Evolutionary conservation across 2,797 vertebrate genomes (phyloP), one percentile per base, ranked within the genome.

Genomic region (Lithobates sylvaticus): DNA sequence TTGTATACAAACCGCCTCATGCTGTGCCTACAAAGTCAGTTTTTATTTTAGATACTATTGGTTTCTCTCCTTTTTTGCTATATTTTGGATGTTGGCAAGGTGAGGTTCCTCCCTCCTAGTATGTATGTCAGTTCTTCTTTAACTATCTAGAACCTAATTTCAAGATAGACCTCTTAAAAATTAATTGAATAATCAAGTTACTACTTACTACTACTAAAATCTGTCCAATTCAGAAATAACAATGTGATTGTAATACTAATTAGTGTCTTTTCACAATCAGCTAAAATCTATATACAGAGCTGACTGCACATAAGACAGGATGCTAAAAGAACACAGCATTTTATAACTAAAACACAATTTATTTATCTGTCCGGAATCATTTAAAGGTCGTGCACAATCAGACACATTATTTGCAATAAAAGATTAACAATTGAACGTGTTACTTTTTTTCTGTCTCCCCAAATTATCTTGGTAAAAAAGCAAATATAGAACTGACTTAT

Each of bases 381-480:
- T 67, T 76, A 34, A 39, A 34, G 27, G 23, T 36, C 61, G 67
- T 23, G 32, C 54, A 70, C 84, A 54, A 81, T 42, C 39, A 61
- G 61, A 42, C 71, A 68, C 67, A 64, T 50, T 85, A 68, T 75
- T 32, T 65, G 34, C 18, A 42, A 76, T 70, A 32, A 76, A 86
- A 86, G 71, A 5, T 12, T 29, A 68, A 76, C 84, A 76, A 86
- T 76, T 76, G 72, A 86, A 70, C n/a, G 76, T 32, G 3, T 12
- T 50, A 67, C 3, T 29, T 72, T 32, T 80, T 77, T 29, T 72
- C 27, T 9, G 68, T 54, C 82, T 78, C 85, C 75, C 50, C 42
- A 78, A 67, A 65, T 10, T 26, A 47, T 73, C 42, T 32, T 26
- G 70, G 10, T 78, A 78, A 34, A 42, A 29, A 7, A 36, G 23